Evolutionary conservation across 2,888 invertebrate species (phyloP).

Genomic region (Dicycla oo): DNA sequence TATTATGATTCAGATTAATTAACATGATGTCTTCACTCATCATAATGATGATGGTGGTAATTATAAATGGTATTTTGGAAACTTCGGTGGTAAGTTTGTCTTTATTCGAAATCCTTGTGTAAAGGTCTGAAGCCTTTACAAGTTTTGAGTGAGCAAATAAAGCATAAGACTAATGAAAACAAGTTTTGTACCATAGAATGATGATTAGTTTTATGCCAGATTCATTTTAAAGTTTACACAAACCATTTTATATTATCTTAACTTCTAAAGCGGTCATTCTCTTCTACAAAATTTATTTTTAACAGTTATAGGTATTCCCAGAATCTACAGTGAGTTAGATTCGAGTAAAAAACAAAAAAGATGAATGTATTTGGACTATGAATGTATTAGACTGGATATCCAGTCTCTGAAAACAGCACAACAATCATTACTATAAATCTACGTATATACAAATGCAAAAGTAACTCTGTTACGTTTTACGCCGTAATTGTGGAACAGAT

Average conservation of each 20-base stretch:
- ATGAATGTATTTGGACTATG: conserved; percentile 2
- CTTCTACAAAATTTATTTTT: neutral
- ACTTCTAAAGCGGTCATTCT: neutral
- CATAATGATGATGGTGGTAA: no score
- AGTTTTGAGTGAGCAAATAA: neutral
- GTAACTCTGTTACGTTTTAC: neutral
- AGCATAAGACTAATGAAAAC: neutral
- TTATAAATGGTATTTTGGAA: no score
- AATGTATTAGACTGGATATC: no score
- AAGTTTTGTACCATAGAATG: no score
- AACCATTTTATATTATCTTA: neutral
- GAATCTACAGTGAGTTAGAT: conserved; percentile 1
- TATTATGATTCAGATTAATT: no score
- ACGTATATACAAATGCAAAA: neutral
- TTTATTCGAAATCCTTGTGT: neutral
- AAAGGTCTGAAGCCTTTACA: neutral
- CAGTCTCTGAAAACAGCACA: neutral
- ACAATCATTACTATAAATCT: neutral
- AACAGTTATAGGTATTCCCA: neutral
- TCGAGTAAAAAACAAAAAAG: neutral
- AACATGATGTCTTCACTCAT: no score
- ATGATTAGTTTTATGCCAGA: neutral
- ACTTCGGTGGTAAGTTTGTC: no score
- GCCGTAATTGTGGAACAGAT: neutral
- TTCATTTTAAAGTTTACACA: neutral